A percentile compares a stretch with the other conserved stretches of the same genome.
Evolutionary conservation across 2,113 vertebrate genomes (phyloP).

Genomic region (Indicator maculatus): DNA sequence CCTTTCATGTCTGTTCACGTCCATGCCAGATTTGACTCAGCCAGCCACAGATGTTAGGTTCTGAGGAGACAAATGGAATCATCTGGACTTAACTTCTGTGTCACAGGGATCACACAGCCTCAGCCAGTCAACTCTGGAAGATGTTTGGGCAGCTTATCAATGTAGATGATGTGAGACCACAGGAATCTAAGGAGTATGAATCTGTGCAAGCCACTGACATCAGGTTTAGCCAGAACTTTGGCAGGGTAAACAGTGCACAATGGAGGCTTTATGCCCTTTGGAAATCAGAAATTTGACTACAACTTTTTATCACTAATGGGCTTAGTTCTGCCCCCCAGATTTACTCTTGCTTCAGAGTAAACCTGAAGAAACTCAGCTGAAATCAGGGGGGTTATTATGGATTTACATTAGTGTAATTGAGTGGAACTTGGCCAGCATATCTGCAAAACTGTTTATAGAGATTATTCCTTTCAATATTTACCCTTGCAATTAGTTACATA

Average conservation of each 20-base stretch:
- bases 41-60: not conserved
- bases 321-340: not conserved
- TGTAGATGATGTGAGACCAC: not conserved
- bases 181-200: not conserved
- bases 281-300: conserved; percentile 3
- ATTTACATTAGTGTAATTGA: conserved; percentile 39
- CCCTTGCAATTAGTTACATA: conserved; percentile 58
- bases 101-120: not conserved
- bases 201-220: not conserved
- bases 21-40: not conserved
- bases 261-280: not conserved
- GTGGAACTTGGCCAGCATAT: conserved; percentile 47
- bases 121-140: not conserved
- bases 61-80: not conserved
- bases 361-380: not conserved
- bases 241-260: not conserved
- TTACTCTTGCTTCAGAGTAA: not conserved
- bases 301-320: not conserved
- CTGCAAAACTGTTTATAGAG: conserved; percentile 48
- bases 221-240: not conserved
- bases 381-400: conserved; percentile 37
- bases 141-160: not conserved
- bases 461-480: conserved; percentile 65
- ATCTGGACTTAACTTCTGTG: not conserved
- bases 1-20: not conserved